Base-by-base conservation (phyloP, 2,888 invertebrate genomes). In the Pseudoips prasinana region DNA sequence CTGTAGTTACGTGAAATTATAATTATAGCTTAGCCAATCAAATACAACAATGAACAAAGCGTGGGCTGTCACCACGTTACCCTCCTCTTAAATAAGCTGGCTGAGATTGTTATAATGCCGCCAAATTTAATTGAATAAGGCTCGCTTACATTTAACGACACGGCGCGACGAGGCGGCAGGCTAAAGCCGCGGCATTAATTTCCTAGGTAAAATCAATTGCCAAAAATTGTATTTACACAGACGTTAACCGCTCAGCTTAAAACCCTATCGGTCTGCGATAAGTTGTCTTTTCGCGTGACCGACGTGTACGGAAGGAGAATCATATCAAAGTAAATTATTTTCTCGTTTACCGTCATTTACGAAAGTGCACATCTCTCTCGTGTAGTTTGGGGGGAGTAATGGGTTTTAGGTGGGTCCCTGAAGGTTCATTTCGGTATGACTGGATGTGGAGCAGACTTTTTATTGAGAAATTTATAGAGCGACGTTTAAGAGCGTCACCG, bases 41-140 rank as follows among this genome's bases (percentile, higher is more conserved):
- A 70, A 72, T 68, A 65, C 52, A 43, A 63, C 66, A 72, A 74
- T 71, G 60, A 75, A 74, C 63, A 58, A 58, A 59, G 57, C 52
- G 59, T 48, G 54, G 64, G 63, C 64, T 73, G 71, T 68, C 71
- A 67, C 55, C 63, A 53, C 65, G 66, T 69, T 62, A 55, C 67
- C 58, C 70, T 69, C 56, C 63, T 64, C 63, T 57, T 71, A 78
- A 84, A 85, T 79, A 76, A 79, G 77, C 69, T 71, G 50, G 65
- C 74, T 73, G 75, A 84, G 79, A 84, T 80, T 77, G 85, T 81
- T 82, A 82, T 85, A 82, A 84, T 81, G 78, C 78, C 77, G 74
- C 79, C 71, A 66, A 78, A 79, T 87, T 86, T 85, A 87, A 88
- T 87, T 81, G 82, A 87, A 87, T 86, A 83, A 83, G 78, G 77